phyloP scores from a whole-genome alignment of 2,113 vertebrate genomes.

The Agelaius phoeniceus region DNA sequence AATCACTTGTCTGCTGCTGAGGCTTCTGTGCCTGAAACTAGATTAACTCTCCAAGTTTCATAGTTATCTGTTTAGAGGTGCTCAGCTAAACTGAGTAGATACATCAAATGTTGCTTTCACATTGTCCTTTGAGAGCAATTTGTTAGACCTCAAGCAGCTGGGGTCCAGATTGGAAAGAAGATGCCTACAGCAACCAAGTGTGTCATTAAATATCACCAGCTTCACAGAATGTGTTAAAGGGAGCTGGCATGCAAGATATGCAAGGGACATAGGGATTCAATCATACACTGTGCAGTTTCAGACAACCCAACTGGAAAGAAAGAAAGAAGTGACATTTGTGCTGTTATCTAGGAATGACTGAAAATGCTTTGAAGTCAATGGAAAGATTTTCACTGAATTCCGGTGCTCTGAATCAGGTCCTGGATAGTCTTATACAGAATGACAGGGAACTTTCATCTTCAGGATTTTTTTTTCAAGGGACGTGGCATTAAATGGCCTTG shows the following conservation, averaged over 20 bases:
- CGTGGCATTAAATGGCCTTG: neutral
- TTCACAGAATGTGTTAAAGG: slow-evolving; percentile 55
- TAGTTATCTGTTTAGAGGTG: neutral
- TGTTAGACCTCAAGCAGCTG: slow-evolving; percentile 37
- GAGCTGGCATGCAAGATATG: slow-evolving; percentile 34
- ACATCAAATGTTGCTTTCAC: neutral
- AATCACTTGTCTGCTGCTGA: neutral
- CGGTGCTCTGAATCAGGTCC: slow-evolving; percentile 8
- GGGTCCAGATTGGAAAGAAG: slow-evolving; percentile 50
- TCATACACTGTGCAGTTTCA: neutral
- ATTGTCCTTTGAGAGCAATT: neutral
- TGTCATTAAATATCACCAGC: neutral
- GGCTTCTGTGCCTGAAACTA: neutral
- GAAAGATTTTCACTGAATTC: slow-evolving; percentile 30
- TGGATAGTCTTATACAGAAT: neutral
- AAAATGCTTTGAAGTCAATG: slow-evolving; percentile 45
- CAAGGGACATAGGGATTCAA: slow-evolving; percentile 47
- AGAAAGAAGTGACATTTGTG: slow-evolving; percentile 18
- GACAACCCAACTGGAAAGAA: neutral
- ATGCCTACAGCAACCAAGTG: slow-evolving; percentile 16
- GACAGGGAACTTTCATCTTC: slow-evolving; percentile 21
- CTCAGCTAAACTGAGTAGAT: neutral
- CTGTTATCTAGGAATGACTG: slow-evolving; percentile 2
- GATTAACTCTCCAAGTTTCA: neutral
- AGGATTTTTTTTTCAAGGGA: slow-evolving; percentile 23